phyloP scores from a whole-genome alignment of 1,140 invertebrate genomes.

The Brachionus asplanchnoidis region DNA sequence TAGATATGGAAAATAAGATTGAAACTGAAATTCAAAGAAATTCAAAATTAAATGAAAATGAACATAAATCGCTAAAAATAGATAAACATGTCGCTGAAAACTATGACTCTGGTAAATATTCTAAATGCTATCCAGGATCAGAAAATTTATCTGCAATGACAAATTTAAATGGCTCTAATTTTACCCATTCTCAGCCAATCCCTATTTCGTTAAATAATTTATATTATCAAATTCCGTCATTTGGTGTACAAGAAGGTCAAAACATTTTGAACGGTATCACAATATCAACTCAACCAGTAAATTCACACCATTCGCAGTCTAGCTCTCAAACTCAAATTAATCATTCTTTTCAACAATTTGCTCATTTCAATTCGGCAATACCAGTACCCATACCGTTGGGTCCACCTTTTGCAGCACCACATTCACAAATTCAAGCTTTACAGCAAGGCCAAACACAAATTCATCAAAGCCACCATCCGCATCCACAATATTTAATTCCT shows the following conservation, averaged over 20 bases:
- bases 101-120: not conserved
- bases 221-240: not conserved
- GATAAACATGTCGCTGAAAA: not conserved
- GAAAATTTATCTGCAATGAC: not conserved
- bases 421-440: not conserved
- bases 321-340: not conserved
- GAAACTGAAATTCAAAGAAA: not conserved
- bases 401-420: not conserved
- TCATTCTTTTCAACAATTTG: not conserved
- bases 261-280: not conserved
- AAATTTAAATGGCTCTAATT: not conserved
- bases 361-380: slow-evolving; percentile 1
- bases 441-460: not conserved
- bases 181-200: not conserved
- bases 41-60: not conserved
- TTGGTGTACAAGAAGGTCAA: not conserved
- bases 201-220: not conserved
- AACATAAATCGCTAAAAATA: not conserved
- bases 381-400: not conserved
- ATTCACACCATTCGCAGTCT: not conserved
- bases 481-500: not conserved
- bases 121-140: not conserved
- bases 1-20: not conserved
- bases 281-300: not conserved
- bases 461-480: not conserved